These are phyloP conservation scores for Lepisosteus osseus DNA, from an alignment of 2,113 vertebrate species.

Conservation along the genomic window DNA sequence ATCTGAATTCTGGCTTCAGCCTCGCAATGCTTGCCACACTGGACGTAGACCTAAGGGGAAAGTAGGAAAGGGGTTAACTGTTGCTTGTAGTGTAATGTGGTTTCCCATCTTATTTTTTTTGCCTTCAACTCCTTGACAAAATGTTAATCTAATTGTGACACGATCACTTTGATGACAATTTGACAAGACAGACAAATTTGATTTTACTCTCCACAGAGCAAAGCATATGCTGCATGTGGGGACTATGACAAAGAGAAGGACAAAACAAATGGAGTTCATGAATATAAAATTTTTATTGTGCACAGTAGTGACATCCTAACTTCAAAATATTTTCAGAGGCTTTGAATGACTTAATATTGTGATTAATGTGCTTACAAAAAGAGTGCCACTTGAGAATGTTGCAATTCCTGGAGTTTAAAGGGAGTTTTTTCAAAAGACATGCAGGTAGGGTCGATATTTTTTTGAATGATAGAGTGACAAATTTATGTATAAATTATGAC, in stretches of 20 bases:
- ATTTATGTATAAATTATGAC: not conserved
- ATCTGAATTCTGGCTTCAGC: not conserved
- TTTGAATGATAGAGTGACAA: slow-evolving; percentile 62
- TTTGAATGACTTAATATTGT: slow-evolving; percentile 71
- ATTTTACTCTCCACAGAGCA: slow-evolving; percentile 87
- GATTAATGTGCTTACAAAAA: slow-evolving; percentile 67
- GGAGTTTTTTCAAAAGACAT: slow-evolving; percentile 68
- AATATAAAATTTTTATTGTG: slow-evolving; percentile 86
- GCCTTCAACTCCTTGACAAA: slow-evolving; percentile 78
- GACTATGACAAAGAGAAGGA: slow-evolving; percentile 79
- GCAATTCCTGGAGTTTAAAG: slow-evolving; percentile 68
- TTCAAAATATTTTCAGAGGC: slow-evolving; percentile 69
- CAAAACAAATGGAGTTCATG: slow-evolving; percentile 83
- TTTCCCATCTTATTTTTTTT: slow-evolving; percentile 66
- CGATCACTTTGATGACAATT: slow-evolving; percentile 88
- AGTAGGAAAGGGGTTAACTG: slow-evolving; percentile 66
- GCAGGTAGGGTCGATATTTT: slow-evolving; percentile 55
- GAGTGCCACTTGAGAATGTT: slow-evolving; percentile 71
- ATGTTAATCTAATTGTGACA: slow-evolving; percentile 90
- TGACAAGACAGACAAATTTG: slow-evolving; percentile 90
- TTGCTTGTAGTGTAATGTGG: slow-evolving; percentile 56
- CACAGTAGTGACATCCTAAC: slow-evolving; percentile 80
- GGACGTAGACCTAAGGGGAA: slow-evolving; percentile 7
- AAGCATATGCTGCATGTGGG: slow-evolving; percentile 81
- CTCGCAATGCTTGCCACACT: not conserved